Base-by-base conservation (phyloP, 2,113 vertebrate genomes). In the Oncorhynchus masou region DNA sequence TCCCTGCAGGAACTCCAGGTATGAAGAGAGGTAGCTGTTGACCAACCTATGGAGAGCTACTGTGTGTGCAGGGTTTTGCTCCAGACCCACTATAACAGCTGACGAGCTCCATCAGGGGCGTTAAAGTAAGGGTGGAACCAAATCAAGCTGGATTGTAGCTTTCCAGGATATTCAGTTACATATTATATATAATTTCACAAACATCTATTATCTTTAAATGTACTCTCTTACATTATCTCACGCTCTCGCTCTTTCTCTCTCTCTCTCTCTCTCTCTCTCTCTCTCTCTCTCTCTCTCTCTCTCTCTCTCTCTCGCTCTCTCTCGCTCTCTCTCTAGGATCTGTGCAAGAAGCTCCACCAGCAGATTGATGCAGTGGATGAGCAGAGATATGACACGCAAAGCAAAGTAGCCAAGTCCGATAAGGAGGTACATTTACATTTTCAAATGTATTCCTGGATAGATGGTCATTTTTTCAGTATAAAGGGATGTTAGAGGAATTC, bases 1-100 rank as follows among this genome's bases (percentile, higher is more conserved):
- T 91, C 92, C 83, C 85, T 94, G 86, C 89, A 94, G 1, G 96
- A 97, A n/a, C 91, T 99, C 67, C 96, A 98, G 96, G 97, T 99
- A 87, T 66, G 7, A 22, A 76, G 78, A 74, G 9, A 54, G 29
- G n/a, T 64, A 12, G 5, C 7, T 39, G 6, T 39, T 39, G 34
- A 5, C 6, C 34, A 39, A 8, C 7, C 34, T 39, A 39, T 39
- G 34, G 34, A 39, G 34, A 45, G 39, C 8, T 45, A 45, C 39
- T 45, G 39, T 2, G 39, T 45, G 39, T 39, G 39, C 39, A 45
- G 39, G 39, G 11, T 45, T 45, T 45, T 45, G 8, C 39, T 45
- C 39, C 39, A 45, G 8, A 2, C 39, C 3, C 11, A n/a, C 39
- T 9, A 11, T 24, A 45, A 54, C 49, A 12, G 11, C 15, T 15